Base-by-base conservation (phyloP, 2,797 vertebrate genomes). In the Catostomus latipinnis region DNA sequence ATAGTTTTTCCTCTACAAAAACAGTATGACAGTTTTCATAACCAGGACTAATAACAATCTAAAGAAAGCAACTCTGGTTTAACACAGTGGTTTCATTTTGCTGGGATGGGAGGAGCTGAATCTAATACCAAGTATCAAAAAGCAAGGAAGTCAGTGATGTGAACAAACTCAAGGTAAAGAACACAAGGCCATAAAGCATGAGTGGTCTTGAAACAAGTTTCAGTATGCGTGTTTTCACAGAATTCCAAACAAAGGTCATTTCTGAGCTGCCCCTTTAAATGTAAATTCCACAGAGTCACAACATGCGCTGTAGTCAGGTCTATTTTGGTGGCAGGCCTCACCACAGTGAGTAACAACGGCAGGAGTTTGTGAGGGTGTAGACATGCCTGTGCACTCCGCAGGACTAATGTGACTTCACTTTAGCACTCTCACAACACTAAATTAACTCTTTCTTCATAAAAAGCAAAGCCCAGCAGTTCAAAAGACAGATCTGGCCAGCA, bases 351-450 rank as follows among this genome's bases (percentile, higher is more conserved):
- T 65, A 74, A 65, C 56, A 66, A 72, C 46, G 80, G 67, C 50
- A 48, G 71, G 52, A 83, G 71, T 13, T 57, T 14, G 56, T 48
- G 57, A 5, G 53, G 56, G 12, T 60, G 45, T 69, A 58, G 57
- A 74, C 57, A 62, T 52, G 80, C 66, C 74, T 90, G 78, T 69
- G 85, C 85, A 82, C 83, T 88, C 53, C 43, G 52, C 71, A 88
- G 66, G 70, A 88, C 84, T 85, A 73, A 14, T 89, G 86, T 86
- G 88, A 88, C 87, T 82, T 48, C 85, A 68, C 74, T 84, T 80
- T 78, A 90, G 74, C 90, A 91, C 73, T 83, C 84, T 85, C 79
- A 61, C 71, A 82, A 0, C 85, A 73, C 80, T 88, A 58, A 86
- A 86, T 81, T 52, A 76, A 85, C 85, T 6, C 6, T 88, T 88